phyloP scores from a whole-genome alignment of 2,888 invertebrate genomes.

The Cerceris rybyensis region DNA sequence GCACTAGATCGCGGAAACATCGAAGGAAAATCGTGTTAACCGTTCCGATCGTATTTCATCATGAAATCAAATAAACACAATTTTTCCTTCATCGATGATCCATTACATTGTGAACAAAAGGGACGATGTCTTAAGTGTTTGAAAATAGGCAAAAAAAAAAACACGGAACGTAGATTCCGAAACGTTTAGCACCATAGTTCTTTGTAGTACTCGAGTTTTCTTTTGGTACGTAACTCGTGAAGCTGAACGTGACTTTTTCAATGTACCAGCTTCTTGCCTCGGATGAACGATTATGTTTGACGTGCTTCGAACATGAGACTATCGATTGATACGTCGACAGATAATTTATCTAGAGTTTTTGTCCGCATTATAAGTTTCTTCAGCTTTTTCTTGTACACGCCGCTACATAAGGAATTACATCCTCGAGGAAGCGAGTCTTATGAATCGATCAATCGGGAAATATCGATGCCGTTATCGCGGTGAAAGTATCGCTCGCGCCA shows the following conservation, averaged over 20 bases:
- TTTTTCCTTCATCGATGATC: no score
- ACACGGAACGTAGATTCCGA: no score
- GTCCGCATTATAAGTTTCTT: neutral
- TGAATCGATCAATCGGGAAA: neutral
- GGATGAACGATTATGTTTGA: no score
- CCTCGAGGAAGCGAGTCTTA: neutral
- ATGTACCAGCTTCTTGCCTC: no score
- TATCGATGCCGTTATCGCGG: slow-evolving; percentile 27
- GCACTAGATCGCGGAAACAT: slow-evolving; percentile 33
- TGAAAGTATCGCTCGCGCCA: slow-evolving; percentile 33
- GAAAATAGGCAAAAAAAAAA: no score
- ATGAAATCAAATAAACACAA: no score
- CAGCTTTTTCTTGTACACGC: neutral
- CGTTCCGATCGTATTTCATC: neutral
- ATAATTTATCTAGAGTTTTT: neutral
- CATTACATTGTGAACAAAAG: no score
- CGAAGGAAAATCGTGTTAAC: slow-evolving; percentile 4
- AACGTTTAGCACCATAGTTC: no score
- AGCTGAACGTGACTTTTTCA: slow-evolving; percentile 1
- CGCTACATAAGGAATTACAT: neutral
- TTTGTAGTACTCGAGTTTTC: no score
- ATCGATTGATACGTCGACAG: neutral
- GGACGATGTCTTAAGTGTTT: no score
- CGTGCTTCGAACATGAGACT: no score
- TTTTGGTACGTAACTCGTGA: no score